Evolutionary conservation across 2,797 vertebrate genomes (phyloP), one percentile per base, ranked within the genome.

Genomic region (Lithobates pipiens): DNA sequence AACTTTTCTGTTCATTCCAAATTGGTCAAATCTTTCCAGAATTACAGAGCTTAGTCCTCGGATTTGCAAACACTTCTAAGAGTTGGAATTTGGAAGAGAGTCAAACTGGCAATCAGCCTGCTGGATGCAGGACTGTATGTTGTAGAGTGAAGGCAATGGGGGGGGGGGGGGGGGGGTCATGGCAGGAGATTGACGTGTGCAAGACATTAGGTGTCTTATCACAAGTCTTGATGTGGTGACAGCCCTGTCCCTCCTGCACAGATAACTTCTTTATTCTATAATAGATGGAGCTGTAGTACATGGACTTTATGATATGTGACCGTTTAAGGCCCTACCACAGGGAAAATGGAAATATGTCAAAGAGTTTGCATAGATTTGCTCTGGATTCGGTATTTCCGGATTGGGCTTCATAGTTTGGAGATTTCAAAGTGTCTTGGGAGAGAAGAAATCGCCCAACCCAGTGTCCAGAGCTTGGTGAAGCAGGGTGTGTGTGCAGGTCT

Each of bases 101-200:
- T 91, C 91, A 94, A 88, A 91, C 88, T 39, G 90, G 89, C 90
- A 93, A 91, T 92, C 91, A 91, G 88, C 88, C 46, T 73, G 32
- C 71, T 86, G 32, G 61, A 82, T 73, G 57, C 25, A 36, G 18
- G 50, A 65, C 72, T 67, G 72, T 74, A 71, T 67, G 80, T 73
- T 67, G 80, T 73, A 86, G 67, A 86, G 68, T 72, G 57, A 78
- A 78, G 44, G 69, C 61, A 79, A 82, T 86, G 73, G 39, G 36
- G 5, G 36, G 4, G 36, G 36, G 6, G 34, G 57, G 72, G 46
- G n/a, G 36, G 74, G 79, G n/a, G n/a, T n/a, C 69, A 50, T 50
- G 68, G 63, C 46, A 42, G 25, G 46, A 65, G 85, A 86, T 82
- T 82, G 77, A 82, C 65, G 69, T 85, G 79, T 39, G 76, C 44